phyloP scores from a whole-genome alignment of 2,888 invertebrate species.

The Idaea aversata region DNA sequence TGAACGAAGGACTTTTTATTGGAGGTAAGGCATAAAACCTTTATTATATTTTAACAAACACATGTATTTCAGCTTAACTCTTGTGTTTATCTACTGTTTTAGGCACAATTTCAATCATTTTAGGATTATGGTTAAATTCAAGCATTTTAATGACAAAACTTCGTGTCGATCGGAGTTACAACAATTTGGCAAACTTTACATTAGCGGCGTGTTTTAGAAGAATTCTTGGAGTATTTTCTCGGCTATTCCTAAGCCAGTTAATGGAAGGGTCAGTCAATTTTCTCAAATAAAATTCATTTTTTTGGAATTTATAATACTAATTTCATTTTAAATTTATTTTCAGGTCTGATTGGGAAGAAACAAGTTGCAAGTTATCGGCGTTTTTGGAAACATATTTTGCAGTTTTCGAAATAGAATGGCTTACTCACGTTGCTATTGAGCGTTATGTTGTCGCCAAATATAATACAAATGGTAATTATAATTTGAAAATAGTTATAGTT shows the following conservation, averaged over 20 bases:
- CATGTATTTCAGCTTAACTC: not conserved
- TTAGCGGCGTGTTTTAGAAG: slow-evolving; percentile 48
- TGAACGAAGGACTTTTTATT: slow-evolving; percentile 41
- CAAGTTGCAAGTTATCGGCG: slow-evolving; percentile 53
- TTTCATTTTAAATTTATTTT: not conserved
- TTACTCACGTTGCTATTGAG: slow-evolving; percentile 72
- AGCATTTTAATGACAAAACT: slow-evolving; percentile 42
- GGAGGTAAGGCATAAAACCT: slow-evolving; percentile 38
- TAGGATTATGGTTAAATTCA: slow-evolving; percentile 46
- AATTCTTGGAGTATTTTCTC: slow-evolving; percentile 31
- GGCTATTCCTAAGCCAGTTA: slow-evolving; percentile 33
- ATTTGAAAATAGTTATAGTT: slow-evolving; percentile 9
- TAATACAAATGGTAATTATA: slow-evolving; percentile 56
- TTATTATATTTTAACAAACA: not conserved
- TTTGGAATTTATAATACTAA: slow-evolving; percentile 3
- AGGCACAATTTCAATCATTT: slow-evolving; percentile 46
- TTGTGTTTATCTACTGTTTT: slow-evolving; percentile 25
- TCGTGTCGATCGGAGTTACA: slow-evolving; percentile 53
- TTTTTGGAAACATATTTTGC: slow-evolving; percentile 70
- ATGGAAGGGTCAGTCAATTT: slow-evolving; percentile 36
- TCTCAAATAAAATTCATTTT: slow-evolving; percentile 12
- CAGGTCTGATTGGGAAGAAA: slow-evolving; percentile 13
- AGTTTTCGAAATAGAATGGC: slow-evolving; percentile 66
- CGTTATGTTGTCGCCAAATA: slow-evolving; percentile 68
- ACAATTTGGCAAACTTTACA: slow-evolving; percentile 62